A percentile compares a stretch with the other conserved stretches of the same genome.
Evolutionary conservation across 2,797 vertebrate genomes (phyloP).

Genomic region (Phrynocephalus forsythii): DNA sequence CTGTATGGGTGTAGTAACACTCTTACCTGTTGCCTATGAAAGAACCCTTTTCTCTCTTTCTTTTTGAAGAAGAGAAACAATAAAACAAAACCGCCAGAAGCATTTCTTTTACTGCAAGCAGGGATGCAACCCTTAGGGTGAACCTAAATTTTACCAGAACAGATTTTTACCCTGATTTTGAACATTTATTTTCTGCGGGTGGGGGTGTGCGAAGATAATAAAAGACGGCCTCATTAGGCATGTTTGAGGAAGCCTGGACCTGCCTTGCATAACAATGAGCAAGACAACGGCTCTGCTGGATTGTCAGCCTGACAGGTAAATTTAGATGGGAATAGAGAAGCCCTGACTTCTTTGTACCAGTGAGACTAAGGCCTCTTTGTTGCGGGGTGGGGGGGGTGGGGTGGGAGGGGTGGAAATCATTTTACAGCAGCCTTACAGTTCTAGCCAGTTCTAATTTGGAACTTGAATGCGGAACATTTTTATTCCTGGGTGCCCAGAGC

Average conservation of each 20-base stretch:
- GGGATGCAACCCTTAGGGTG: constrained; percentile 16
- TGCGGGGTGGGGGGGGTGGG: background rate
- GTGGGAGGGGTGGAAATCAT: background rate
- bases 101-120: background rate
- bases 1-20: background rate
- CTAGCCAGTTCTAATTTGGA: constrained; percentile 26
- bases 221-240: constrained; percentile 58
- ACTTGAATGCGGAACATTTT: constrained; percentile 31
- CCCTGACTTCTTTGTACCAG: constrained; percentile 25
- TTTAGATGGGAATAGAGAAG: constrained; percentile 19
- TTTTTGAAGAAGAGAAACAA: background rate
- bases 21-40: background rate
- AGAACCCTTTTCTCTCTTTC: background rate
- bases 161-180: constrained; percentile 44
- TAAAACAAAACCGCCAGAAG: background rate
- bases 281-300: constrained; percentile 54
- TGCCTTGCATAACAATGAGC: constrained; percentile 67
- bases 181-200: constrained; percentile 21
- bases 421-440: background rate
- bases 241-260: constrained; percentile 60
- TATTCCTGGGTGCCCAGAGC: constrained; percentile 28
- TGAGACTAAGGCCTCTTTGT: background rate
- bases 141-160: background rate
- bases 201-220: constrained; percentile 38
- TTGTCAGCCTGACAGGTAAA: constrained; percentile 60